Conservation (phyloP, 2,797 vertebrate genomes). For the Loris lydekkerianus region DNA sequence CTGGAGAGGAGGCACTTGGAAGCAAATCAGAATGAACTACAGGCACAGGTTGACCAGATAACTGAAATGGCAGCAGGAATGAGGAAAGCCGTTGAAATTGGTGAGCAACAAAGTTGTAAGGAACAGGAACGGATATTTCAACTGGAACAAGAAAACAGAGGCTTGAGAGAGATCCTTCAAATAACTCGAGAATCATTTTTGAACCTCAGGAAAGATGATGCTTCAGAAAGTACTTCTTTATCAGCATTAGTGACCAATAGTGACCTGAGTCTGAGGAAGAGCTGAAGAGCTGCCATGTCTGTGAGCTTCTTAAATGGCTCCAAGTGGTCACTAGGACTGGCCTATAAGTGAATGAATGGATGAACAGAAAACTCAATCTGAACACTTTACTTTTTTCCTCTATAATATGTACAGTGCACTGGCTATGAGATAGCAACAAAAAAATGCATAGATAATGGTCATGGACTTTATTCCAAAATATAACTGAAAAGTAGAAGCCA, state of each 20-base stretch:
- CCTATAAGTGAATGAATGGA: constrained; percentile 77
- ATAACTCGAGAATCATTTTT: constrained; percentile 98
- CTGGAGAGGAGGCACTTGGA: no score
- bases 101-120: no score
- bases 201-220: constrained; percentile 94
- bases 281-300: constrained; percentile 87
- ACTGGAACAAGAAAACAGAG: constrained; percentile 93
- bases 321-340: constrained; percentile 74
- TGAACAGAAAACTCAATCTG: constrained; percentile 75
- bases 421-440: constrained; percentile 64
- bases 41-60: no score
- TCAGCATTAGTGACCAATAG: constrained; percentile 93
- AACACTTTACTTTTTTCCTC: constrained; percentile 66
- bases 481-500: constrained; percentile 52
- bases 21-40: no score
- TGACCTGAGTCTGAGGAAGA: constrained; percentile 95
- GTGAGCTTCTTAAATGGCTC: constrained; percentile 74
- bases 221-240: constrained; percentile 93
- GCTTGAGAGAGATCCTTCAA: constrained; percentile 96
- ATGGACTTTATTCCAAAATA: constrained; percentile 68
- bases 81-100: no score
- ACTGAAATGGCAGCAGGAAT: no score
- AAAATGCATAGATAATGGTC: constrained; percentile 69
- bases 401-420: constrained; percentile 63
- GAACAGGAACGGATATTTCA: no score